Conservation (phyloP, 2,888 invertebrate species). For the Drosophila lacicola region DNA sequence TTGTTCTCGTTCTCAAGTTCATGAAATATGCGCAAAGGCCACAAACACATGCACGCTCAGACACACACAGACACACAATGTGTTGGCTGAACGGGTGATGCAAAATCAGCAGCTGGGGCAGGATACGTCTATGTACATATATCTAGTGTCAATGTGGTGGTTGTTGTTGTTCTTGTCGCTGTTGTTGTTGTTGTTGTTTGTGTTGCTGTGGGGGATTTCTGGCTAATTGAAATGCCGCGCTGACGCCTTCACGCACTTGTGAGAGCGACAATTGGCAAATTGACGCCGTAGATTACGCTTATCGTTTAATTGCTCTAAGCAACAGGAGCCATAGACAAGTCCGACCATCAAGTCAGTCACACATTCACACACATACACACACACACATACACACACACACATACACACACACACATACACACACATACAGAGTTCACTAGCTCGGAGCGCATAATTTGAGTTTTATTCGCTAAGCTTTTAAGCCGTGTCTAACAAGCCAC, state of each 20-base stretch:
- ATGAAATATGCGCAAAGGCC: conserved; percentile 77
- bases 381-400: too few relatives aligned
- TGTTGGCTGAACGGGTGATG: conserved; percentile 5
- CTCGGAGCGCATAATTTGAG: conserved; percentile 70
- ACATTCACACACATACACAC: conserved; percentile 7
- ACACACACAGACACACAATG: conserved; percentile 1
- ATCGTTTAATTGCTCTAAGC: conserved; percentile 76
- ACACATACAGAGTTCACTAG: conserved; percentile 1
- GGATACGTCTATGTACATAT: conserved; percentile 11
- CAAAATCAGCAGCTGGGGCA: neutral
- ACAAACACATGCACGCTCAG: conserved; percentile 27
- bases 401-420: conserved; percentile 20
- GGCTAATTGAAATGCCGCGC: conserved; percentile 74
- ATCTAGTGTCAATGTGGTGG: neutral
- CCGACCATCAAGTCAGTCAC: conserved; percentile 17
- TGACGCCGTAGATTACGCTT: conserved; percentile 74
- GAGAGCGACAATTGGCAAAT: conserved; percentile 72
- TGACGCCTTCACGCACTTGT: conserved; percentile 75
- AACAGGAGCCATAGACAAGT: conserved; percentile 62
- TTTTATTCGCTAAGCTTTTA: conserved; percentile 80
- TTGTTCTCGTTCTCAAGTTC: conserved; percentile 61
- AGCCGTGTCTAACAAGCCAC: conserved; percentile 68
- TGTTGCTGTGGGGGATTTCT: conserved; percentile 18
- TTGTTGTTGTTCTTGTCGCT: conserved; percentile 5
- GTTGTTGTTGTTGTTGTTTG: conserved; percentile 13